Conservation (phyloP, 2,888 invertebrate species). For the Cephus rjabovi region DNA sequence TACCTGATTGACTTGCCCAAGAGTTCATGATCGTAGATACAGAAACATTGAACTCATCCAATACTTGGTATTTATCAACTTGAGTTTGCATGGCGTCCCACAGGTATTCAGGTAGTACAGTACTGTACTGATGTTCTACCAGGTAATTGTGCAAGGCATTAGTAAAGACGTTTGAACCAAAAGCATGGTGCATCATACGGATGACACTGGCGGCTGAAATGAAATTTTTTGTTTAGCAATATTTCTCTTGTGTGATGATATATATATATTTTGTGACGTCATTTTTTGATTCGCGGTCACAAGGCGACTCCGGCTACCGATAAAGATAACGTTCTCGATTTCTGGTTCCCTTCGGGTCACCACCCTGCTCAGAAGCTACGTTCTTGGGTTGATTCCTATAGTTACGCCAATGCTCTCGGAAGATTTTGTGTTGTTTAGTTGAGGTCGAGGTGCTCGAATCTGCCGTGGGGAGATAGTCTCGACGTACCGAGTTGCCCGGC, state of each 20-base stretch:
- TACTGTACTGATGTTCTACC: conserved; percentile 37
- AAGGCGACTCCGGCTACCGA: no score
- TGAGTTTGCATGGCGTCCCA: conserved; percentile 38
- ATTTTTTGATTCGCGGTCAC: no score
- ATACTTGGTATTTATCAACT: conserved; percentile 62
- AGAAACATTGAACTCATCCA: conserved; percentile 68
- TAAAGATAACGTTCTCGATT: no score
- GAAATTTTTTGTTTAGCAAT: neutral
- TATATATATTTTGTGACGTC: conserved; percentile 43
- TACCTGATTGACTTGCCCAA: conserved; percentile 74
- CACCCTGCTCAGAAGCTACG: no score
- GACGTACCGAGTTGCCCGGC: no score
- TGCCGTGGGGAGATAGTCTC: no score
- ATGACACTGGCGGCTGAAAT: conserved; percentile 66
- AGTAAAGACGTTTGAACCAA: conserved; percentile 70
- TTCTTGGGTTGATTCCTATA: no score
- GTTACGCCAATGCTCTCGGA: no score
- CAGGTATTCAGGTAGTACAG: conserved; percentile 42
- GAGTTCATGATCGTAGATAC: conserved; percentile 70
- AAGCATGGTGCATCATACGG: conserved; percentile 76
- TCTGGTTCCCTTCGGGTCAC: no score
- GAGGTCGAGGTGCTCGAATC: no score
- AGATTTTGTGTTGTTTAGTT: no score
- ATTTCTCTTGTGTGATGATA: neutral
- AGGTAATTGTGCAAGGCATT: conserved; percentile 72